A percentile compares a stretch with the other conserved stretches of the same genome.
These are phyloP conservation scores for Globodera rostochiensis DNA, from an alignment of 1,140 invertebrate species.

Conservation along the genomic window DNA sequence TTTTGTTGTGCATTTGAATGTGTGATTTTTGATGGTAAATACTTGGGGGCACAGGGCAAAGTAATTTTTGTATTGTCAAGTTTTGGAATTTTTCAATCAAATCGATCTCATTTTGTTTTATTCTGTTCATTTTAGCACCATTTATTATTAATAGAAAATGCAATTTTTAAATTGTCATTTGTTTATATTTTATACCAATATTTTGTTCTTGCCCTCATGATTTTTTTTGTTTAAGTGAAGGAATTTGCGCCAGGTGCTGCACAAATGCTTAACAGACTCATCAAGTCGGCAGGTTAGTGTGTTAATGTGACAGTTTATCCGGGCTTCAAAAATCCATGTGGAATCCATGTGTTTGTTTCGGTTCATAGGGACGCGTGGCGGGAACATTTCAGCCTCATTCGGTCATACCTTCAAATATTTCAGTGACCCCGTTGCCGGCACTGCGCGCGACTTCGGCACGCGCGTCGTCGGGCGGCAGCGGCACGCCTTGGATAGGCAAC, in stretches of 20 bases:
- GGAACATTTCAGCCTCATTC: no score
- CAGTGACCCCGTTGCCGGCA: background rate
- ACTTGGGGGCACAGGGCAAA: no score
- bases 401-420: background rate
- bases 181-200: no score
- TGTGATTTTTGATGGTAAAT: no score
- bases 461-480: slow-evolving; percentile 27
- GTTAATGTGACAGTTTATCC: background rate
- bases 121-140: no score
- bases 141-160: no score
- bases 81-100: background rate
- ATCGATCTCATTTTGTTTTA: background rate
- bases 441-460: slow-evolving; percentile 25
- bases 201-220: background rate
- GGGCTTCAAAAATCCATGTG: no score
- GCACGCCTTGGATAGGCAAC: background rate
- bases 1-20: no score
- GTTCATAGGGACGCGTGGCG: no score
- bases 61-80: background rate
- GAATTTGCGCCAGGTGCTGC: background rate
- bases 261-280: background rate
- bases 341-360: no score
- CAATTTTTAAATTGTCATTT: background rate
- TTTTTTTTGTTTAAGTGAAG: background rate
- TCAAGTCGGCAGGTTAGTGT: background rate